phyloP scores from a whole-genome alignment of 2,113 vertebrate species.

The Eublepharis macularius region DNA sequence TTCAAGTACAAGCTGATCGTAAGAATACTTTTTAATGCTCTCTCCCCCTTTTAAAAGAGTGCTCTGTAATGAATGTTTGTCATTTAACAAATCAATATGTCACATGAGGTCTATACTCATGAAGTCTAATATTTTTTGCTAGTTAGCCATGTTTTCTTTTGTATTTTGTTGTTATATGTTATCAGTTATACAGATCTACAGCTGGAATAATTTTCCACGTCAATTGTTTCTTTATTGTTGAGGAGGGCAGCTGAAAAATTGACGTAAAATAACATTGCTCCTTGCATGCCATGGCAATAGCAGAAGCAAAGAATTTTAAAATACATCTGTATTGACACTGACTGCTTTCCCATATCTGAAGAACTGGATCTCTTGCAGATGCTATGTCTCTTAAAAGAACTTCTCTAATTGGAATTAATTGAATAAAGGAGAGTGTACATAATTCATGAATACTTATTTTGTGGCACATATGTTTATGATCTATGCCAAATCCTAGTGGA shows the following conservation, averaged over 20 bases:
- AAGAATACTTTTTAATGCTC: slow-evolving; percentile 64
- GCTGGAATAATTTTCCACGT: neutral
- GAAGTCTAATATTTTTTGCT: neutral
- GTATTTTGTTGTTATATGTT: neutral
- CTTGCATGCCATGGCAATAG: neutral
- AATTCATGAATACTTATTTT: neutral
- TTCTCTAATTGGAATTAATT: neutral
- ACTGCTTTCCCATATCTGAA: neutral
- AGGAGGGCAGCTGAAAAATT: neutral
- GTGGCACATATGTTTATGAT: neutral
- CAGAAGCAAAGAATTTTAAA: neutral
- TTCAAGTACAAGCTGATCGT: slow-evolving; percentile 97
- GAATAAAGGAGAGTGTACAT: neutral
- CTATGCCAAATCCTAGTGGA: no score
- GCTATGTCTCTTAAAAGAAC: neutral
- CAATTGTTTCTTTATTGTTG: neutral
- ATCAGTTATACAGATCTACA: neutral
- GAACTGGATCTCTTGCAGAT: neutral
- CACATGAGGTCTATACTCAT: accelerated
- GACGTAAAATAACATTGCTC: neutral
- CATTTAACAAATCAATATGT: neutral
- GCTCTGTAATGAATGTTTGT: neutral
- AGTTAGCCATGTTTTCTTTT: neutral
- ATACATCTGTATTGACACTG: neutral
- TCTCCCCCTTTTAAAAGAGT: neutral